Evolutionary conservation across 2,113 vertebrate genomes (phyloP).

Genomic region (Osmerus mordax): DNA sequence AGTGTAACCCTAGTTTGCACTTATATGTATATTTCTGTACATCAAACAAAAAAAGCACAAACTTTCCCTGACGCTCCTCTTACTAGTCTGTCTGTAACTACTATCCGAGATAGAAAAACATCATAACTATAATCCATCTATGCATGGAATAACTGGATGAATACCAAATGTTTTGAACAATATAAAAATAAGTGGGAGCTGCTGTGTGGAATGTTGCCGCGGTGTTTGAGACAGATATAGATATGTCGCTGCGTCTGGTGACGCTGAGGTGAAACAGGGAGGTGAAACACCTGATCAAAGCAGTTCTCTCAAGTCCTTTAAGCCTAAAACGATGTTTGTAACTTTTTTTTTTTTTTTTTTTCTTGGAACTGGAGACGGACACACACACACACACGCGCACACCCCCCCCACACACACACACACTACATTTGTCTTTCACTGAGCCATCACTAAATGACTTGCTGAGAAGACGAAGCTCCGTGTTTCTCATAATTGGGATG

Average conservation of each 20-base stretch:
- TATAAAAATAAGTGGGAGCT: neutral
- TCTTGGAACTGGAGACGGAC: no score
- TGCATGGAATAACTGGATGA: neutral
- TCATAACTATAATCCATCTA: neutral
- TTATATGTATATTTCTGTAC: constrained; percentile 13
- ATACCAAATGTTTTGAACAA: neutral
- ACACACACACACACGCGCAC: no score
- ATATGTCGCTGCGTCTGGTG: neutral
- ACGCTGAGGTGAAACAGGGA: no score
- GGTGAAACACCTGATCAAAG: no score
- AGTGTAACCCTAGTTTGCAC: constrained; percentile 18
- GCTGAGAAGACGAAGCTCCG: no score
- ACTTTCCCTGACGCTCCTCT: neutral
- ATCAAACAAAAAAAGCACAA: constrained; percentile 1
- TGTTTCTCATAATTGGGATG: no score
- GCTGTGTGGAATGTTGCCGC: constrained; percentile 31
- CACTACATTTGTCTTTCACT: no score
- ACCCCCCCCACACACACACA: no score
- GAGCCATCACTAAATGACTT: no score
- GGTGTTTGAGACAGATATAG: neutral
- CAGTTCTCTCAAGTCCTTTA: no score
- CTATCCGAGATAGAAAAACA: constrained; percentile 20
- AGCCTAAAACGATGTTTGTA: no score
- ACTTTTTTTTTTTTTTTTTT: no score
- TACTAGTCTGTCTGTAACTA: neutral